Evolutionary conservation across 1,140 invertebrate genomes (phyloP), one percentile per base, ranked within the genome.

Genomic region (Aphaenogaster floridana): DNA sequence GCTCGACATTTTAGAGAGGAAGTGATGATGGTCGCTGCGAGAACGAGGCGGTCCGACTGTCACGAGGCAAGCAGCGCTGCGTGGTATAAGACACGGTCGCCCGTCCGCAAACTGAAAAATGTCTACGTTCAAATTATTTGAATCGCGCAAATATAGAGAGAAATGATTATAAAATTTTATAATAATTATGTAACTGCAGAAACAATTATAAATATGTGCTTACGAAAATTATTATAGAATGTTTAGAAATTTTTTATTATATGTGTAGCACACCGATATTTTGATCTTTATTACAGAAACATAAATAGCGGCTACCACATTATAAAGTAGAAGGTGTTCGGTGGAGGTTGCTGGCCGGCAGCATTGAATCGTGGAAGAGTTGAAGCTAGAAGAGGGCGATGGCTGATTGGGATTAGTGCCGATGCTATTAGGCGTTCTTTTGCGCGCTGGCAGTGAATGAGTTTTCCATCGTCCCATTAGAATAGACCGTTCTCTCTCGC

Each of bases 401-500:
- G 96, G 96, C 48, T 96, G 96, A 86, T 89, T 91, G 34, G 91
- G 91, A 69, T 92, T 92, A 74, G 80, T 90, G 36, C 88, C 83
- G 28, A 61, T 85, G 21, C 80, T 93, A 54, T 94, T 95, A 9
- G 94, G 94, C 17, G 94, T 94, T 94, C 98, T 97, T 93, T 98
- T 98, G 68, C 98, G 96, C 1, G 98, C 98, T 76, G 98, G 98
- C 86, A 98, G 94, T 93, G 97, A 98, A 93, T 98, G 98, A 2
- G 98, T 98, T 95, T 98, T 98, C 97, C 98, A 98, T 94, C 98
- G 97, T 42, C 97, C 97, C 96, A 98, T 97, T 7, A 98, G 95
- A 36, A 99, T 96, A 92, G 98, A 97, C 80, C 97, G 96, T 94
- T 99, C 98, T 57, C 98, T 96, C 42, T 98, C 96, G 92, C 97